Conservation (phyloP, 2,797 vertebrate genomes). For the Siniperca obscura region DNA sequence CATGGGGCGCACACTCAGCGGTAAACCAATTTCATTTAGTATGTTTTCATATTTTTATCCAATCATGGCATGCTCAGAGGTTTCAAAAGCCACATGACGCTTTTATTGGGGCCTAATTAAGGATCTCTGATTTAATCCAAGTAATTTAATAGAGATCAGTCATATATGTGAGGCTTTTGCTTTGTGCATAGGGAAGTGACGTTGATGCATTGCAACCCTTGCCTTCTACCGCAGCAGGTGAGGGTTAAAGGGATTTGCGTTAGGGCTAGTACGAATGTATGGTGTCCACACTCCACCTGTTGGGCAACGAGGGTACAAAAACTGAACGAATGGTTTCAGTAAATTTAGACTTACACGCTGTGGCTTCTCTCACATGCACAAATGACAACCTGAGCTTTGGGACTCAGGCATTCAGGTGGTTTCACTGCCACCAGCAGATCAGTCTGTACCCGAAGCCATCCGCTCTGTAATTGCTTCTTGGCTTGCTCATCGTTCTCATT, state of each 20-base stretch:
- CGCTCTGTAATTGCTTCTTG: conserved; percentile 72
- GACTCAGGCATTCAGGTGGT: conserved; percentile 48
- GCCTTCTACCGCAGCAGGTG: conserved; percentile 44
- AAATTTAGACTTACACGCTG: conserved; percentile 1
- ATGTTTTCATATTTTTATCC: conserved; percentile 86
- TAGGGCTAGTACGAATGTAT: conserved; percentile 27
- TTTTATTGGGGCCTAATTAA: conserved; percentile 88
- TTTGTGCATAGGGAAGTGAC: conserved; percentile 58
- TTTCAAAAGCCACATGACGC: conserved; percentile 81
- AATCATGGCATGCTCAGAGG: conserved; percentile 82
- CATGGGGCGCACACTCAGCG: conserved; percentile 79
- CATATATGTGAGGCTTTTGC: conserved; percentile 66
- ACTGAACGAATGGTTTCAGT: background rate
- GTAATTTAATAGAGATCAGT: conserved; percentile 82
- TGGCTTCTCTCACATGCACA: conserved; percentile 22
- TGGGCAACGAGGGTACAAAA: conserved; percentile 31
- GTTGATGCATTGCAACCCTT: conserved; percentile 59
- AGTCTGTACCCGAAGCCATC: conserved; percentile 43
- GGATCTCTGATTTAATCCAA: conserved; percentile 87
- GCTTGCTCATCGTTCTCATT: conserved; percentile 69
- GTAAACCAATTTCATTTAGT: conserved; percentile 86
- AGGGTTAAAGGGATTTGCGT: conserved; percentile 54
- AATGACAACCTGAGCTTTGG: conserved; percentile 38
- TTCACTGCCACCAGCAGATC: conserved; percentile 55
- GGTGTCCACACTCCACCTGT: conserved; percentile 55